These are phyloP conservation scores for Sula dactylatra DNA, from an alignment of 2,113 vertebrate species.

Conservation along the genomic window DNA sequence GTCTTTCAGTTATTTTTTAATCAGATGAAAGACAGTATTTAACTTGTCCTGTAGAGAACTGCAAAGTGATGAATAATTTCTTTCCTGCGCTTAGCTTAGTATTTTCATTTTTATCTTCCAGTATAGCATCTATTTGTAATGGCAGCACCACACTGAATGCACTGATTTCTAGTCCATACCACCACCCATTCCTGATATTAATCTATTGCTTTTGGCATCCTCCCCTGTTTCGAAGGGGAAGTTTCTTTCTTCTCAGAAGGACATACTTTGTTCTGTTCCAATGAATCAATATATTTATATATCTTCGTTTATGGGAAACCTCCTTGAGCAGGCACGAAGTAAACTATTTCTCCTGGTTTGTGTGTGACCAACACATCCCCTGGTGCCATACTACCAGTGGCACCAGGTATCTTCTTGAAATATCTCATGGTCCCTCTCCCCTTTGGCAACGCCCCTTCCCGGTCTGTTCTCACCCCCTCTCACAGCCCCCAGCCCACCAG, in stretches of 20 bases:
- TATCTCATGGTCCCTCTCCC: neutral
- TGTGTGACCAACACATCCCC: neutral
- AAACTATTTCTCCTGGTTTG: neutral
- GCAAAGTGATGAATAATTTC: neutral
- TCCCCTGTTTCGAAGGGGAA: neutral
- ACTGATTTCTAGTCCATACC: neutral
- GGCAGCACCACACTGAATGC: neutral
- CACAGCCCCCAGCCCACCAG: neutral
- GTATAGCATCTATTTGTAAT: neutral
- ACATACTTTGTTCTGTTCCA: neutral
- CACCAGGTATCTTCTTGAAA: neutral
- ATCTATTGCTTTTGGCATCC: neutral
- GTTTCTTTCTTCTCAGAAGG: neutral
- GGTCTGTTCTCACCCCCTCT: neutral
- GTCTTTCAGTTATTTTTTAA: neutral
- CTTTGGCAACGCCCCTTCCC: neutral
- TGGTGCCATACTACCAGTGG: neutral
- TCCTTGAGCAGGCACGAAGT: neutral
- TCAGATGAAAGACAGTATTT: neutral
- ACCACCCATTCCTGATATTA: neutral
- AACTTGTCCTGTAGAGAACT: neutral
- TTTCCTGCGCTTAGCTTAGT: constrained; percentile 1
- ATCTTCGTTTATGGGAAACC: neutral
- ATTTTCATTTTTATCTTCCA: constrained; percentile 26
- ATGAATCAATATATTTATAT: neutral